phyloP scores from a whole-genome alignment of 2,888 invertebrate genomes.

The Orchesella flavescens region DNA sequence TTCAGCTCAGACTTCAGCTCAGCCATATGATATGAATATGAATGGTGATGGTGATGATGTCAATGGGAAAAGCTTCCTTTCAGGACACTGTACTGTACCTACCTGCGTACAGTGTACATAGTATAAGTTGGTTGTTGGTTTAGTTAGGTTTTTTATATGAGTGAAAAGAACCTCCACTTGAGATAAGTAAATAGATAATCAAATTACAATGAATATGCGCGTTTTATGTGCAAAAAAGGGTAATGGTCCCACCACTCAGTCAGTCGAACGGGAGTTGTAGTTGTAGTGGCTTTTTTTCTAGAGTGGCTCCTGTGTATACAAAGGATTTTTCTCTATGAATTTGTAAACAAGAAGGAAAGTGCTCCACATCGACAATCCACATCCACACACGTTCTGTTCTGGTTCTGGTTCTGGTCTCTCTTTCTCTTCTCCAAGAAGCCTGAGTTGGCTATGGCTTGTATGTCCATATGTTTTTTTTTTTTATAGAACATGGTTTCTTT shows the following conservation, averaged over 20 bases:
- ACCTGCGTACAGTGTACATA: no score
- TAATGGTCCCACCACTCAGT: neutral
- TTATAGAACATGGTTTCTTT: no score
- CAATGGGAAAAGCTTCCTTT: no score
- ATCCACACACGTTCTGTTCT: neutral
- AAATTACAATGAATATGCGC: constrained; percentile 5
- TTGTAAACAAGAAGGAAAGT: constrained; percentile 38
- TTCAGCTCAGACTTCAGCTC: no score
- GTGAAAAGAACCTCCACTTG: no score
- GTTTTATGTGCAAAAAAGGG: constrained; percentile 12
- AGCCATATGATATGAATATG: constrained; percentile 1
- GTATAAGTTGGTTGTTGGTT: no score
- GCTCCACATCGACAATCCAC: constrained; percentile 20
- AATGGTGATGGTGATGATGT: no score
- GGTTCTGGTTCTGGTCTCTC: no score
- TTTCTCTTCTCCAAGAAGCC: neutral
- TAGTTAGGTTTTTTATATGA: no score
- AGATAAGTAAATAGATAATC: constrained; percentile 11
- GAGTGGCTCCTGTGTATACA: neutral
- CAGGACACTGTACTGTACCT: no score
- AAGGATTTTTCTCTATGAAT: constrained; percentile 50
- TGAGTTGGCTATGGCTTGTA: neutral
- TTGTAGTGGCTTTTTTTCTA: no score
- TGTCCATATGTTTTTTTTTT: neutral
- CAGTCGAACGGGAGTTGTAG: no score